Percentiles rank a stretch among this genome's conserved stretches.
Conservation (phyloP, 2,888 invertebrate genomes). For the Choristoneura rosaceana region DNA sequence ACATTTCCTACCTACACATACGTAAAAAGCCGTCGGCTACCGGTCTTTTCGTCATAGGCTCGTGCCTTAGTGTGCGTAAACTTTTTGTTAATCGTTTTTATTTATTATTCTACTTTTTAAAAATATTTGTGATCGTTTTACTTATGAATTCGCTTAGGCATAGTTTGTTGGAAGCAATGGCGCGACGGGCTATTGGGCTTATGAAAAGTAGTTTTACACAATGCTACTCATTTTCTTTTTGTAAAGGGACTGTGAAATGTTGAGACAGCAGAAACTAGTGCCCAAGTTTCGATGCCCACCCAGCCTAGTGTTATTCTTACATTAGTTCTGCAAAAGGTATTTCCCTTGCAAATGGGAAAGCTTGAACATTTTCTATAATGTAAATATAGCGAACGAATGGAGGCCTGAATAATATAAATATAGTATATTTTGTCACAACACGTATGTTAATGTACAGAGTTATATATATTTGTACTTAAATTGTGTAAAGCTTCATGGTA, state of each 20-base stretch:
- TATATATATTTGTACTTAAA: slow-evolving; percentile 69
- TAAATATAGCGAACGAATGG: slow-evolving; percentile 78
- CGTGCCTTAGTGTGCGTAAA: slow-evolving; percentile 57
- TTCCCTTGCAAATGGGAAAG: slow-evolving; percentile 28
- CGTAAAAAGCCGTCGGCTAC: slow-evolving; percentile 19
- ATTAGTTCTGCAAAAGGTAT: slow-evolving; percentile 31
- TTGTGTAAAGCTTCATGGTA: slow-evolving; percentile 66
- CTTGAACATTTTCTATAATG: slow-evolving; percentile 55
- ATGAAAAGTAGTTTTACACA: slow-evolving; percentile 5
- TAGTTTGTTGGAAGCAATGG: slow-evolving; percentile 36
- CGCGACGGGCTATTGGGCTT: slow-evolving; percentile 27
- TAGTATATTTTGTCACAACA: slow-evolving; percentile 77
- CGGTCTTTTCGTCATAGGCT: slow-evolving; percentile 48
- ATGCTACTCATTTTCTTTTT: slow-evolving; percentile 17
- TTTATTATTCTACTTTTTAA: slow-evolving; percentile 60
- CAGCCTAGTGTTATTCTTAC: neutral
- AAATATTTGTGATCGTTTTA: slow-evolving; percentile 56
- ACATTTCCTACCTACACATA: slow-evolving; percentile 21
- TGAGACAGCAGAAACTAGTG: neutral
- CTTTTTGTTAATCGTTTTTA: slow-evolving; percentile 57
- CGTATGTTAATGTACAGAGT: slow-evolving; percentile 66
- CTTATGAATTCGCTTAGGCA: slow-evolving; percentile 48
- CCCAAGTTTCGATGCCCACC: slow-evolving; percentile 13
- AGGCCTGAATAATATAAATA: slow-evolving; percentile 75
- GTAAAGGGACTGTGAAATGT: neutral